Evolutionary conservation across 2,113 vertebrate genomes (phyloP).

Genomic region (Corythaixoides concolor): DNA sequence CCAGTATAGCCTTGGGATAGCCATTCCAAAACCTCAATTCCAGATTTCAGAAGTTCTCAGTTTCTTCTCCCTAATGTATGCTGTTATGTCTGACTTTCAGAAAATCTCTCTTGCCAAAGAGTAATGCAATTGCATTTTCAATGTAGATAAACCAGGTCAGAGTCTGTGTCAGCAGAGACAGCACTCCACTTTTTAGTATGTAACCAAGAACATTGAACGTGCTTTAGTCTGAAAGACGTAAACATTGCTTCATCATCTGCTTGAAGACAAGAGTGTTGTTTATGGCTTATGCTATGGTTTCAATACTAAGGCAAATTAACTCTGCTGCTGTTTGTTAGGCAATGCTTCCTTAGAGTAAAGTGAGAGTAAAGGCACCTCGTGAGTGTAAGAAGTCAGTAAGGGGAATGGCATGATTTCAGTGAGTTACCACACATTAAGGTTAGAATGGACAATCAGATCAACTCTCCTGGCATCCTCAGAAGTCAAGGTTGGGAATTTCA

Average conservation of each 20-base stretch:
- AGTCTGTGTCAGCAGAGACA: neutral
- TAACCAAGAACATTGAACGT: neutral
- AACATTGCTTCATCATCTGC: neutral
- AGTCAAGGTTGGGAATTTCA: neutral
- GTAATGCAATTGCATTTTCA: neutral
- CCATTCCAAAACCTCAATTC: neutral
- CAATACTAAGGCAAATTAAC: neutral
- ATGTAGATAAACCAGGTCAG: neutral
- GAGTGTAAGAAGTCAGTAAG: neutral
- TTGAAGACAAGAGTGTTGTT: neutral
- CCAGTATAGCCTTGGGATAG: neutral
- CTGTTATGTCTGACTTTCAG: neutral
- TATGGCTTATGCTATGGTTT: neutral
- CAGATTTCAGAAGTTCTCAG: neutral
- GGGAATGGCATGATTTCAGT: fast-evolving
- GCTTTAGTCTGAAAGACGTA: neutral
- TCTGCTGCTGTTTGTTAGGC: neutral
- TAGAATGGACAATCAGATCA: neutral
- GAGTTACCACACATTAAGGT: neutral
- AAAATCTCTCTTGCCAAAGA: neutral
- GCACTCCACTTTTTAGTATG: neutral
- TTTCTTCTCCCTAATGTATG: neutral
- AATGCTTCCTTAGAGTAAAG: neutral
- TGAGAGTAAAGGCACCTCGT: fast-evolving
- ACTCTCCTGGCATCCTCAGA: neutral